Base-by-base conservation (phyloP, 2,113 vertebrate genomes). In the Herpailurus yagouaroundi region DNA sequence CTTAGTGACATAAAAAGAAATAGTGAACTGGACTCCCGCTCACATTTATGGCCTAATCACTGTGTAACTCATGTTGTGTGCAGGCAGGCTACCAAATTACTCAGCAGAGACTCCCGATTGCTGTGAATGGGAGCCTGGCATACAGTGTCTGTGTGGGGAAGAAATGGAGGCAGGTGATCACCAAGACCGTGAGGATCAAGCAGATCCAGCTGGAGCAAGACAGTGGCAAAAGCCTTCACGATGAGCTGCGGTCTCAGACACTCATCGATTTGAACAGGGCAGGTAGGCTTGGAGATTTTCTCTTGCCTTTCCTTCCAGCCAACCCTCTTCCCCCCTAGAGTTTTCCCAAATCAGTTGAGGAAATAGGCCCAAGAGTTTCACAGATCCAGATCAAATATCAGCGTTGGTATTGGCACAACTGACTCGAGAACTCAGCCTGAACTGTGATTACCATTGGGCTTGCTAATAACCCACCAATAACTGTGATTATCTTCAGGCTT, bases 71-170 rank as follows among this genome's bases (percentile, higher is more conserved):
- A 29, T 98, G 41, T 97, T 98, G 84, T 90, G 36, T 97, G 93
- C 98, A 99, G 99, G 99, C 99, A 11, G 99, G 99, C 97, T 99
- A 99, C 99, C 99, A 99, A 98, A 99, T 99, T 97, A 99, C 99
- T 82, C 99, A 99, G 97, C 99, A 99, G 94, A 99, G 99, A 97
- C 98, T 98, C 97, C 99, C 99, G 27, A 98, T 99, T 6, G 99
- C 99, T 0, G 99, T 99, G 74, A 99, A 99, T 15, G 99, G 99
- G 81, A 95, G 77, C 69, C 97, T 99, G 96, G 98, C 96, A 0
- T 99, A 99, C 98, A 98, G 98, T 96, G 33, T 99, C 96, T 98
- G 98, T 57, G 89, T 92, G 77, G 99, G 99, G 86, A 98, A 95
- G 74, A 99, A 98, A 93, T 98, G 81, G 95, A 99, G 91, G 97